These are phyloP conservation scores for Psephotus haematonotus DNA, from an alignment of 2,113 vertebrate genomes.

Conservation along the genomic window DNA sequence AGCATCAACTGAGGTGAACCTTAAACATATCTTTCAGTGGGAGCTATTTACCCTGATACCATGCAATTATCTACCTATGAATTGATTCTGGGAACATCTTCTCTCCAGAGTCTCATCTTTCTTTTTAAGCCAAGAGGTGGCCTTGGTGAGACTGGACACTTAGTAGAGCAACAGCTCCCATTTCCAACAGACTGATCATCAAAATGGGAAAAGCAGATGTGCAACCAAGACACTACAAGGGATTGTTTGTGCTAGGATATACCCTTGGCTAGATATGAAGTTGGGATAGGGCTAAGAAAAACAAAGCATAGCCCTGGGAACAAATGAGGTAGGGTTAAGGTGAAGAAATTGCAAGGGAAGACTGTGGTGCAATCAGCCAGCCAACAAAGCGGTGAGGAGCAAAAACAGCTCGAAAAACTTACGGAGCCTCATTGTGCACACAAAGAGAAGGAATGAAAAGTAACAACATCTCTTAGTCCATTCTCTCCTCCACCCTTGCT, in stretches of 20 bases:
- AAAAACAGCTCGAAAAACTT: neutral
- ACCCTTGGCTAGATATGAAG: neutral
- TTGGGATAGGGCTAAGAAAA: neutral
- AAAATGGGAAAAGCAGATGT: neutral
- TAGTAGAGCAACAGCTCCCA: neutral
- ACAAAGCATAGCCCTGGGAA: neutral
- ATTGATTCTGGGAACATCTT: neutral
- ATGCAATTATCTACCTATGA: neutral
- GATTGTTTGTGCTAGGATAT: neutral
- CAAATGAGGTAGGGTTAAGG: neutral
- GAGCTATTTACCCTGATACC: neutral
- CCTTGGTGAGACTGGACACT: neutral
- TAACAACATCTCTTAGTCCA: neutral
- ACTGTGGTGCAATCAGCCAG: neutral
- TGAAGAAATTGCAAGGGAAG: neutral
- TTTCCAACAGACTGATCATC: rapidly evolving
- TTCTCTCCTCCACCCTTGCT: neutral
- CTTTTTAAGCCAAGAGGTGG: neutral
- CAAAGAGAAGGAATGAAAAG: neutral
- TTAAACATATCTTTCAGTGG: neutral
- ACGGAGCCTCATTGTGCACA: neutral
- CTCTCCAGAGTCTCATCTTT: neutral
- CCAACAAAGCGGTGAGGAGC: neutral
- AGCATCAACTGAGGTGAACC: neutral
- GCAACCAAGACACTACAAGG: neutral